These are phyloP conservation scores for Dicrostonyx torquatus DNA, from an alignment of 2,797 vertebrate species.

Conservation along the genomic window DNA sequence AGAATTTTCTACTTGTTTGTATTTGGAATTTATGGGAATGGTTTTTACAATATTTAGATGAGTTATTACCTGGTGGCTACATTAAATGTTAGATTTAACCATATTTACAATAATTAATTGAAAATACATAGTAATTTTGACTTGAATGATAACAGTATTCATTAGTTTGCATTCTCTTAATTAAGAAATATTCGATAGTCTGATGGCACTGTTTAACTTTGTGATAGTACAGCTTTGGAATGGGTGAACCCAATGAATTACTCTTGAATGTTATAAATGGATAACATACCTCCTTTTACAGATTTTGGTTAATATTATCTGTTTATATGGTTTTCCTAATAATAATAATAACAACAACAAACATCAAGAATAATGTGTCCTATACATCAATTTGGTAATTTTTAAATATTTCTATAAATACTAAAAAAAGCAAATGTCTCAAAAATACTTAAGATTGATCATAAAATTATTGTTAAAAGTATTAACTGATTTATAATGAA, in stretches of 20 bases:
- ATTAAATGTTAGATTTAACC: background rate
- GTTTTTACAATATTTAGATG: background rate
- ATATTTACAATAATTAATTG: background rate
- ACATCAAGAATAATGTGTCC: background rate
- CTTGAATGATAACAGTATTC: background rate
- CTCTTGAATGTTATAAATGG: background rate
- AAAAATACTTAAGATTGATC: background rate
- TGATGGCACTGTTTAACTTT: background rate
- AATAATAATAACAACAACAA: background rate
- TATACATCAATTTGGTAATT: background rate
- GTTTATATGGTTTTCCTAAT: background rate
- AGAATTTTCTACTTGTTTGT: background rate
- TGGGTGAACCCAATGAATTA: background rate
- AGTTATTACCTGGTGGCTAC: background rate
- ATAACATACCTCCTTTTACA: background rate
- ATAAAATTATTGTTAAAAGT: slow-evolving; percentile 2
- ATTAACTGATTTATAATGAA: background rate
- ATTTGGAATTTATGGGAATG: background rate
- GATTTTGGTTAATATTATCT: background rate
- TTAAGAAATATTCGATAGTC: background rate
- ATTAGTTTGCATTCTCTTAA: background rate
- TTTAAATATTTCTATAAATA: slow-evolving; percentile 33
- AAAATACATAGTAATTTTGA: slow-evolving; percentile 1
- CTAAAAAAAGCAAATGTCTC: background rate
- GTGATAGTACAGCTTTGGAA: slow-evolving; percentile 15